A percentile compares a stretch with the other conserved stretches of the same genome.
These are phyloP conservation scores for Panurus biarmicus DNA, from an alignment of 2,113 vertebrate species.

Conservation along the genomic window DNA sequence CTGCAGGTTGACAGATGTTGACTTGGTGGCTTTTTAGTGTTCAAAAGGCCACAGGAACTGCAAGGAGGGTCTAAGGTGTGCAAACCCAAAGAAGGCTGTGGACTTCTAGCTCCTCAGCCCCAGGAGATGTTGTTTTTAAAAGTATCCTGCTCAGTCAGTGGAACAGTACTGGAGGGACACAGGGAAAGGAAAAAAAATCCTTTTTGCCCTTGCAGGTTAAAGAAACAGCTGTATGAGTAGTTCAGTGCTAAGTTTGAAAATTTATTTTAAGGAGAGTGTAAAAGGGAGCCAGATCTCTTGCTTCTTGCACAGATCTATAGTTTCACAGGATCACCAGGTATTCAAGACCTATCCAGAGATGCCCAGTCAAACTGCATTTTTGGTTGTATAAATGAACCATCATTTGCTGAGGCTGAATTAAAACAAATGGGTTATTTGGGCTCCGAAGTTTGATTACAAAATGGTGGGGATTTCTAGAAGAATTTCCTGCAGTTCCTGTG, in stretches of 20 bases:
- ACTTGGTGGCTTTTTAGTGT: neutral
- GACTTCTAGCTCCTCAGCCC: neutral
- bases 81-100: neutral
- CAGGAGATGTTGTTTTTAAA: neutral
- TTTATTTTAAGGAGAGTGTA: neutral
- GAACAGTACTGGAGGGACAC: neutral
- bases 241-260: neutral
- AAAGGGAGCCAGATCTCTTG: neutral
- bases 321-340: neutral
- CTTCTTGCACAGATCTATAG: neutral
- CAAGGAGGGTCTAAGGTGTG: fast-evolving
- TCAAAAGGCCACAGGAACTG: neutral
- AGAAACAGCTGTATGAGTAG: neutral
- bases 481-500: neutral
- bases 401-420: neutral
- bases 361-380: neutral
- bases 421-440: neutral
- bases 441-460: neutral
- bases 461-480: neutral
- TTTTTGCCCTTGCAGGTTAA: neutral
- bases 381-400: neutral
- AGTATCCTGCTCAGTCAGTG: neutral
- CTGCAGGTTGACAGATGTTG: neutral
- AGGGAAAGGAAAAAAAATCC: neutral
- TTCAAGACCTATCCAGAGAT: neutral